Percentiles rank a stretch among this genome's conserved stretches.
phyloP scores from a whole-genome alignment of 2,888 invertebrate species.

The Horisme vitalbata region DNA sequence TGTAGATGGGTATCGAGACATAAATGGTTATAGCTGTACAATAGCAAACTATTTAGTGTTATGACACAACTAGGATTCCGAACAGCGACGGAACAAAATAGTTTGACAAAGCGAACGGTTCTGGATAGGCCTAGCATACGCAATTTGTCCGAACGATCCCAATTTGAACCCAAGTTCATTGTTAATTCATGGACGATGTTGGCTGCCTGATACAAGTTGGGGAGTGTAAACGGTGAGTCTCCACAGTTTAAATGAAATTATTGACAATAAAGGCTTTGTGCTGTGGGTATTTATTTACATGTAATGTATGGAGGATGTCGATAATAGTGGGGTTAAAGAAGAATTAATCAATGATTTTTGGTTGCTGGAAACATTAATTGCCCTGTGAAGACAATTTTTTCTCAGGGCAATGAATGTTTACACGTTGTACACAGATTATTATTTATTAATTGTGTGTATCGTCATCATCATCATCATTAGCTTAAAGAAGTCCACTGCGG shows the following conservation, averaged over 20 bases:
- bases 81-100: conserved; percentile 41
- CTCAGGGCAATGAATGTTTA: no score
- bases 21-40: conserved; percentile 31
- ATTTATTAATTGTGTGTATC: no score
- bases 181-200: conserved; percentile 68
- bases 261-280: conserved; percentile 11
- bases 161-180: conserved; percentile 58
- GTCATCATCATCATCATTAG: no score
- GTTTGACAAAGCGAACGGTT: conserved; percentile 46
- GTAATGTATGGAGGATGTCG: no score
- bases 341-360: no score
- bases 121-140: conserved; percentile 41
- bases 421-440: no score
- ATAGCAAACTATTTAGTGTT: conserved; percentile 43
- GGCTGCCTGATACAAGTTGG: conserved; percentile 52
- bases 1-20: conserved; percentile 26
- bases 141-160: conserved; percentile 53
- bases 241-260: conserved; percentile 24
- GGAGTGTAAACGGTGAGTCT: conserved; percentile 44
- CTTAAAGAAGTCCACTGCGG: no score
- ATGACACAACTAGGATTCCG: conserved; percentile 39
- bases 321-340: no score
- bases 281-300: neutral
- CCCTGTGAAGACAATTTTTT: no score
- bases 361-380: no score